Percentiles rank a stretch among this genome's conserved stretches.
These are phyloP conservation scores for Dromius quadrimaculatus DNA, from an alignment of 2,888 invertebrate genomes.

Conservation along the genomic window DNA sequence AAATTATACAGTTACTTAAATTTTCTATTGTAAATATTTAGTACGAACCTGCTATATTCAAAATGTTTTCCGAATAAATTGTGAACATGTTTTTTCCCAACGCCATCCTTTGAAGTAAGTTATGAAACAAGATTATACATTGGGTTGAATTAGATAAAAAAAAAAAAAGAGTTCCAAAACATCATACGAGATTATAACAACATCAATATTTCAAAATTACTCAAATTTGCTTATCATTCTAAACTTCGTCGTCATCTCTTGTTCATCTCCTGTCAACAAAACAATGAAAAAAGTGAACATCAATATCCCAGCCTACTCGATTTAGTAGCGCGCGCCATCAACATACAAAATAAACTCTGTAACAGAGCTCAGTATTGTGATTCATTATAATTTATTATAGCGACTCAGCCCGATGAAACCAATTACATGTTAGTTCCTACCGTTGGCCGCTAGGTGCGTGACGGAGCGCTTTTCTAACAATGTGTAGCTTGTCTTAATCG, in stretches of 20 bases:
- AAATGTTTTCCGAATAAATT: too few relatives aligned
- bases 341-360: slow-evolving; percentile 21
- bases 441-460: slow-evolving; percentile 63
- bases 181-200: too few relatives aligned
- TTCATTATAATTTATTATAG: slow-evolving; percentile 51
- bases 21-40: too few relatives aligned
- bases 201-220: slow-evolving; percentile 46
- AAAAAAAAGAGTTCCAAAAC: too few relatives aligned
- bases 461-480: slow-evolving; percentile 61
- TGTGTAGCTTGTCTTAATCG: slow-evolving; percentile 64
- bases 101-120: too few relatives aligned
- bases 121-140: too few relatives aligned
- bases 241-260: slow-evolving; percentile 9
- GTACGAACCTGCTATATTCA: too few relatives aligned
- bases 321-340: slow-evolving; percentile 17
- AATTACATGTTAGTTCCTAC: slow-evolving; percentile 59
- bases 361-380: slow-evolving; percentile 41
- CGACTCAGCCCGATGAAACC: slow-evolving; percentile 45
- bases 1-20: too few relatives aligned
- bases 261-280: background rate
- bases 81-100: too few relatives aligned
- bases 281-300: slow-evolving; percentile 5
- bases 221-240: slow-evolving; percentile 45
- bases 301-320: slow-evolving; percentile 21
- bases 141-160: too few relatives aligned